These are phyloP conservation scores for Sericinus montela DNA, from an alignment of 2,888 invertebrate species.

Conservation along the genomic window DNA sequence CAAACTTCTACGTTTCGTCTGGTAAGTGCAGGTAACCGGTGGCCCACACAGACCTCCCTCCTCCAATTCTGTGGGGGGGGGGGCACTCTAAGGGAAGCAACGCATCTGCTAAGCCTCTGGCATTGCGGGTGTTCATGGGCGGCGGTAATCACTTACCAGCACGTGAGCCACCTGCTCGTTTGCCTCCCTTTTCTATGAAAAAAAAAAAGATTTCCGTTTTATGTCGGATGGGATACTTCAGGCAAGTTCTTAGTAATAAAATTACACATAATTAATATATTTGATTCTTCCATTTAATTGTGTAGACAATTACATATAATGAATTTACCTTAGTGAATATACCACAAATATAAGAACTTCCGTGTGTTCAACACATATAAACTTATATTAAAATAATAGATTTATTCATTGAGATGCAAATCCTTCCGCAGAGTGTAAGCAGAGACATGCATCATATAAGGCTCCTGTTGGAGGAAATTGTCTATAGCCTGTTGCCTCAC, in stretches of 20 bases:
- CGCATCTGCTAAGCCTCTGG: too few relatives aligned
- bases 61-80: too few relatives aligned
- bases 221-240: too few relatives aligned
- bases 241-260: not conserved
- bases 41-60: too few relatives aligned
- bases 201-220: too few relatives aligned
- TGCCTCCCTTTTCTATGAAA: too few relatives aligned
- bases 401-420: slow-evolving; percentile 74
- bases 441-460: slow-evolving; percentile 91
- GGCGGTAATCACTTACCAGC: too few relatives aligned
- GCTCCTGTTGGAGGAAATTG: slow-evolving; percentile 84
- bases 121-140: too few relatives aligned
- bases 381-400: slow-evolving; percentile 11
- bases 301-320: not conserved
- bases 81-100: too few relatives aligned
- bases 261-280: slow-evolving; percentile 1
- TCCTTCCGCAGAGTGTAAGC: slow-evolving; percentile 87
- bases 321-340: slow-evolving; percentile 1
- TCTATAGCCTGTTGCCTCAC: slow-evolving; percentile 83
- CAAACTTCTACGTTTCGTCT: too few relatives aligned
- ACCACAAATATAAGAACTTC: slow-evolving; percentile 8
- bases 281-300: not conserved
- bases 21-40: too few relatives aligned
- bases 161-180: too few relatives aligned
- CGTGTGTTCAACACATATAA: not conserved